Conservation (phyloP, 1,140 invertebrate genomes). For the Zophobas morio region DNA sequence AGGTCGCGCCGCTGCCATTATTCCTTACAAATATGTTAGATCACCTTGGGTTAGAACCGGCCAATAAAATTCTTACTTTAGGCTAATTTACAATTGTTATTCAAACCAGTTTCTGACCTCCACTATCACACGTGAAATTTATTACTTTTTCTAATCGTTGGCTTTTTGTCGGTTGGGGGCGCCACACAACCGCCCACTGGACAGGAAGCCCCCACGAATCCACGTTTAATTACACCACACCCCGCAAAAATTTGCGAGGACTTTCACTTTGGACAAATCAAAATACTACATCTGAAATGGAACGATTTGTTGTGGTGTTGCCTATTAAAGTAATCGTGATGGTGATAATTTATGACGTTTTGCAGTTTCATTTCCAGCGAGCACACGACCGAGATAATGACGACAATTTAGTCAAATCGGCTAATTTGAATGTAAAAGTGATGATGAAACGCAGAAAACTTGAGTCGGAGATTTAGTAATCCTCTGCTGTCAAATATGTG, state of each 20-base stretch:
- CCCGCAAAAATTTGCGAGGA: constrained; percentile 1
- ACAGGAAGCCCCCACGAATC: not conserved
- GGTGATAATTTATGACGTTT: constrained; percentile 7
- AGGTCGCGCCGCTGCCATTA: constrained; percentile 60
- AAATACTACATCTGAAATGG: constrained; percentile 3
- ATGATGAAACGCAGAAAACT: no score
- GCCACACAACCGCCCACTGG: constrained; percentile 3
- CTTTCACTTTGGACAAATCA: constrained; percentile 13
- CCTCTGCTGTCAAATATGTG: no score
- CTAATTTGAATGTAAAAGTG: no score
- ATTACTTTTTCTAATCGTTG: constrained; percentile 13
- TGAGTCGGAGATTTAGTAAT: no score
- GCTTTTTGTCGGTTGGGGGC: not conserved
- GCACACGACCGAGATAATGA: no score
- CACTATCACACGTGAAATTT: constrained; percentile 26
- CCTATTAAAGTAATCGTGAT: constrained; percentile 10
- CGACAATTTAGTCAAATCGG: no score
- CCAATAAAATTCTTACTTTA: constrained; percentile 62
- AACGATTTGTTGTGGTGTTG: constrained; percentile 4
- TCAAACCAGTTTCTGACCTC: constrained; percentile 57
- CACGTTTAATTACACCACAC: constrained; percentile 11
- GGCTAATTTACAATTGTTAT: constrained; percentile 59
- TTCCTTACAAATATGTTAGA: constrained; percentile 64
- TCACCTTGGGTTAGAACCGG: constrained; percentile 61
- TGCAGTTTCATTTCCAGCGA: not conserved